phyloP scores from a whole-genome alignment of 2,888 invertebrate species.

The Julus scanicus region DNA sequence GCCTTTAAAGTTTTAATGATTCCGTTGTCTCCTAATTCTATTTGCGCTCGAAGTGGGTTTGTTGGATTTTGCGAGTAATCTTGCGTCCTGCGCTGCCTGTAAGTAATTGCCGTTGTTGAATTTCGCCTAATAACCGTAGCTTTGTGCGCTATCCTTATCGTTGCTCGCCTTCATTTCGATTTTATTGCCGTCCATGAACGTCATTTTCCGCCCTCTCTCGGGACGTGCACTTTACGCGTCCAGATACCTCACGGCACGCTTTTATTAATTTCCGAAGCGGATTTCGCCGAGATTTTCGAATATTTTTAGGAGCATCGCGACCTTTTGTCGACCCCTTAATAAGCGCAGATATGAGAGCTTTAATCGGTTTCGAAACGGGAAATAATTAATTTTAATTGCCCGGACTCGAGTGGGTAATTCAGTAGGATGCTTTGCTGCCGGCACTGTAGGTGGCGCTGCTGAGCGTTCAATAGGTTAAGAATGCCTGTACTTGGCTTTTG shows the following conservation, averaged over 20 bases:
- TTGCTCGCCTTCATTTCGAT: not conserved
- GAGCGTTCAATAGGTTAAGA: not conserved
- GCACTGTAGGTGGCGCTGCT: not conserved
- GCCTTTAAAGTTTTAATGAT: constrained; percentile 36
- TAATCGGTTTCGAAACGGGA: constrained; percentile 20
- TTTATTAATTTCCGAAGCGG: constrained; percentile 26
- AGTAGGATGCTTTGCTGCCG: not conserved
- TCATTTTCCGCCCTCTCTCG: not conserved
- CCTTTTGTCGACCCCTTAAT: not conserved
- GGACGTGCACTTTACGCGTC: not conserved
- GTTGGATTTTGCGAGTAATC: not conserved
- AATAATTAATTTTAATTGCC: constrained; percentile 30
- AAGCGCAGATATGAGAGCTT: not conserved
- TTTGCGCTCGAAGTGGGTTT: not conserved
- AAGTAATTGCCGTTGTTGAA: not conserved
- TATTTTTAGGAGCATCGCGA: not conserved
- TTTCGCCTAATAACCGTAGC: constrained; percentile 22
- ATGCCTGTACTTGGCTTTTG: no score
- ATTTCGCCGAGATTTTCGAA: not conserved
- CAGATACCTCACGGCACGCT: not conserved
- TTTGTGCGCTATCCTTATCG: not conserved
- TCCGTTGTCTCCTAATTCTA: constrained; percentile 21
- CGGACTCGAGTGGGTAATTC: not conserved
- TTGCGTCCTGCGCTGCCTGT: not conserved
- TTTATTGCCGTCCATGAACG: not conserved